These are phyloP conservation scores for Sebastes fasciatus DNA, from an alignment of 2,113 vertebrate genomes.

Conservation along the genomic window DNA sequence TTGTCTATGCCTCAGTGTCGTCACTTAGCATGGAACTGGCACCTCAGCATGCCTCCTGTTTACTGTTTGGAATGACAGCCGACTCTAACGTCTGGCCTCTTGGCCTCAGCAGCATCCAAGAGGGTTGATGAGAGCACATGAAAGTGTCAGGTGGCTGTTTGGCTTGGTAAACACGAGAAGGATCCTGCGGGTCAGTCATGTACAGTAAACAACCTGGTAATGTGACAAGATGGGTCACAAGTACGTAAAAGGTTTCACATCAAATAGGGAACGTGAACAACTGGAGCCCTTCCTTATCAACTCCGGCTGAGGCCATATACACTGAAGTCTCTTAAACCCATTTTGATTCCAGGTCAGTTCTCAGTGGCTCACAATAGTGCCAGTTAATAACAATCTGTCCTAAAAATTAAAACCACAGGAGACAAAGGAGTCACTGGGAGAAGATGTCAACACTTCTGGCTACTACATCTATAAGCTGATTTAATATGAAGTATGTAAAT, in stretches of 20 bases:
- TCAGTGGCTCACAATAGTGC: too few relatives aligned
- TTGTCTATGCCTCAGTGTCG: slow-evolving; percentile 34
- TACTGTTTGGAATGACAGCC: slow-evolving; percentile 53
- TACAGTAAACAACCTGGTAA: slow-evolving; percentile 16
- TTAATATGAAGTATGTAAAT: not conserved
- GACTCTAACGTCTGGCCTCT: slow-evolving; percentile 60
- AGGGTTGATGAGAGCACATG: slow-evolving; percentile 27
- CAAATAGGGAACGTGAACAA: not conserved
- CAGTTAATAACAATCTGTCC: not conserved
- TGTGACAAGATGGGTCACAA: not conserved
- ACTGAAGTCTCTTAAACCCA: not conserved
- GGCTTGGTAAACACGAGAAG: slow-evolving; percentile 8
- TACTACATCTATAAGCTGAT: too few relatives aligned
- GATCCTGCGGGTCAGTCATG: not conserved
- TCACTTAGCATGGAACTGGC: slow-evolving; percentile 47
- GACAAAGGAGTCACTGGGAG: not conserved
- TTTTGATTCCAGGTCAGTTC: not conserved
- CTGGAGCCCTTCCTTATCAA: not conserved
- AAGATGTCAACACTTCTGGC: too few relatives aligned
- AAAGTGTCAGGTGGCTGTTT: slow-evolving; percentile 23
- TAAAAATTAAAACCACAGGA: not conserved
- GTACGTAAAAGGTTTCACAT: not conserved
- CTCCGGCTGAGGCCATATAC: not conserved
- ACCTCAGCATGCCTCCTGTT: slow-evolving; percentile 59
- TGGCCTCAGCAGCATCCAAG: slow-evolving; percentile 47